phyloP scores from a whole-genome alignment of 2,113 vertebrate genomes.

The Halcyon malimbica region DNA sequence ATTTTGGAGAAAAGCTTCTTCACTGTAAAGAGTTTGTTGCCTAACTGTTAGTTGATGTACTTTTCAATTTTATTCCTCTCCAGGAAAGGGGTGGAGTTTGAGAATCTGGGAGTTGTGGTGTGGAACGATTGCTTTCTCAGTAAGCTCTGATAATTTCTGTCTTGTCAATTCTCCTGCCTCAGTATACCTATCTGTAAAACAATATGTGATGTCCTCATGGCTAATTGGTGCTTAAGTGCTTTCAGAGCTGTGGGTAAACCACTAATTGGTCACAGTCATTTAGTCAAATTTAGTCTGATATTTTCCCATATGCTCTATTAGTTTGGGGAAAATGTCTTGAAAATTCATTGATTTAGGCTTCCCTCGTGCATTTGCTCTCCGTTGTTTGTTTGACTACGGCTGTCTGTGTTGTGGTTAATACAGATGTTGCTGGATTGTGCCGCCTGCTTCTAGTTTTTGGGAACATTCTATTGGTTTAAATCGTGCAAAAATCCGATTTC shows the following conservation, averaged over 20 bases:
- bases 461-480: not conserved
- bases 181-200: not conserved
- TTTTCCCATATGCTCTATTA: slow-evolving; percentile 5
- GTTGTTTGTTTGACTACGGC: not conserved
- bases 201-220: not conserved
- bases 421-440: not conserved
- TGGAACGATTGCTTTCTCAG: not conserved
- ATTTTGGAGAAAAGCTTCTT: not conserved
- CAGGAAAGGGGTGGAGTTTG: not conserved
- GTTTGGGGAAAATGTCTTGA: not conserved
- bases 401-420: slow-evolving; percentile 20
- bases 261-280: slow-evolving; percentile 22
- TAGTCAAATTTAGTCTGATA: not conserved
- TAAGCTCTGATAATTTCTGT: not conserved
- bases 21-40: not conserved
- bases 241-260: not conserved
- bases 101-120: not conserved
- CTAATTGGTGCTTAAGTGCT: slow-evolving; percentile 2
- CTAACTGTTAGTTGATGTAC: not conserved
- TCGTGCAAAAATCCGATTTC: not conserved
- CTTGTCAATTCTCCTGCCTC: not conserved
- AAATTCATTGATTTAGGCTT: slow-evolving; percentile 12
- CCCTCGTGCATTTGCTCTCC: slow-evolving; percentile 7
- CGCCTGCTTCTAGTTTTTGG: not conserved
- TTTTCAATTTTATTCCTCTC: not conserved